A percentile compares a stretch with the other conserved stretches of the same genome.
phyloP scores from a whole-genome alignment of 2,113 vertebrate species.

The Rhodinocichla rosea region DNA sequence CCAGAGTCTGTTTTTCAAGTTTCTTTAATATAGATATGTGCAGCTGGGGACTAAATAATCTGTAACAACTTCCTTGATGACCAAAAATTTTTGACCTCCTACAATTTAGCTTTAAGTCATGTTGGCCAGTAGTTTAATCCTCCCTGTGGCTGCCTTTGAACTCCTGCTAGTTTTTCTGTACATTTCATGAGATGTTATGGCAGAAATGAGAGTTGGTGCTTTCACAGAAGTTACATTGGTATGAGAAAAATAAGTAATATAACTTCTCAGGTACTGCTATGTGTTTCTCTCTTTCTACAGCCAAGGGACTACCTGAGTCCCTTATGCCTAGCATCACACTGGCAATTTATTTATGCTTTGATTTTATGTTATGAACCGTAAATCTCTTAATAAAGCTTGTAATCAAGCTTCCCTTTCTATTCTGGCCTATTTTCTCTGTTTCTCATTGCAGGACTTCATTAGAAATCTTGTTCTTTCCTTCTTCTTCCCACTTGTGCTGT shows the following conservation, averaged over 20 bases:
- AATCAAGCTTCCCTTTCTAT: background rate
- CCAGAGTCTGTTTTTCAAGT: background rate
- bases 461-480: background rate
- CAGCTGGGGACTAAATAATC: background rate
- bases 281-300: background rate
- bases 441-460: background rate
- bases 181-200: background rate
- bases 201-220: constrained; percentile 3
- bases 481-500: background rate
- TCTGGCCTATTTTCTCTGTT: background rate
- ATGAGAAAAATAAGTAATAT: background rate
- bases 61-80: background rate
- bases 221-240: background rate
- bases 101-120: background rate
- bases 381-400: background rate
- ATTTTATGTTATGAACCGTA: background rate
- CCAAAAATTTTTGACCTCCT: background rate
- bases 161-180: background rate
- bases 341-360: background rate
- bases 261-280: background rate
- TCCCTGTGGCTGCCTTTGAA: background rate
- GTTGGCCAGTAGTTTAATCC: background rate
- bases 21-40: background rate
- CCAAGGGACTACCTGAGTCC: background rate
- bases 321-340: background rate